Conservation (phyloP, 2,797 vertebrate species). For the Oophaga sylvatica region DNA sequence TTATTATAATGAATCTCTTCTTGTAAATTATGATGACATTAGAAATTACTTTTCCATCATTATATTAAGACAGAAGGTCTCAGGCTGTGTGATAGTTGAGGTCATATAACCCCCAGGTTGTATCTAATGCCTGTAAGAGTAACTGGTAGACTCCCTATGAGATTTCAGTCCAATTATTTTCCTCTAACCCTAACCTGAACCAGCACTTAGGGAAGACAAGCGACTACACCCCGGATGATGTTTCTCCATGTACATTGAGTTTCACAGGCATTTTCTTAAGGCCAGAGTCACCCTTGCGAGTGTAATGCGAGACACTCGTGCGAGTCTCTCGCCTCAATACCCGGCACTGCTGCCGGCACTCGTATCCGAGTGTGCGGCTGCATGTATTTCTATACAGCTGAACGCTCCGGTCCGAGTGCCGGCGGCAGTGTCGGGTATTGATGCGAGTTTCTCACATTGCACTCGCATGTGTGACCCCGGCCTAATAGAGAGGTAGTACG, state of each 20-base stretch:
- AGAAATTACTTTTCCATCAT: neutral
- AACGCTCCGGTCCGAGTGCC: too few species aligned
- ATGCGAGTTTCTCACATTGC: too few species aligned
- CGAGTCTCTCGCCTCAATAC: too few species aligned
- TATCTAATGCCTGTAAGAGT: neutral
- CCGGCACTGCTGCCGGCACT: too few species aligned
- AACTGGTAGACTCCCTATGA: neutral
- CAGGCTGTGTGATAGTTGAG: neutral
- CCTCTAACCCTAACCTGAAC: neutral
- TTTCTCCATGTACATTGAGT: neutral
- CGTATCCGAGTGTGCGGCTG: too few species aligned
- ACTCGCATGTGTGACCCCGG: too few species aligned
- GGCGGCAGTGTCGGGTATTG: too few species aligned
- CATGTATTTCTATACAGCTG: too few species aligned
- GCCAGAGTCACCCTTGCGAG: too few species aligned
- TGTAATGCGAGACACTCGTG: too few species aligned
- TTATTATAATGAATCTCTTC: neutral
- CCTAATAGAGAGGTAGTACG: neutral
- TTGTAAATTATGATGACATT: constrained; percentile 5
- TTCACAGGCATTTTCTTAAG: neutral
- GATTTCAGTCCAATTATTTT: neutral
- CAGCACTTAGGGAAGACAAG: neutral
- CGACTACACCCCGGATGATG: neutral
- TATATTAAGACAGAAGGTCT: neutral
- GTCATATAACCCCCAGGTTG: constrained; percentile 1